Percentiles rank a stretch among this genome's conserved stretches.
These are phyloP conservation scores for Bursaphelenchus mucronatus DNA, from an alignment of 1,140 invertebrate species.

Conservation along the genomic window DNA sequence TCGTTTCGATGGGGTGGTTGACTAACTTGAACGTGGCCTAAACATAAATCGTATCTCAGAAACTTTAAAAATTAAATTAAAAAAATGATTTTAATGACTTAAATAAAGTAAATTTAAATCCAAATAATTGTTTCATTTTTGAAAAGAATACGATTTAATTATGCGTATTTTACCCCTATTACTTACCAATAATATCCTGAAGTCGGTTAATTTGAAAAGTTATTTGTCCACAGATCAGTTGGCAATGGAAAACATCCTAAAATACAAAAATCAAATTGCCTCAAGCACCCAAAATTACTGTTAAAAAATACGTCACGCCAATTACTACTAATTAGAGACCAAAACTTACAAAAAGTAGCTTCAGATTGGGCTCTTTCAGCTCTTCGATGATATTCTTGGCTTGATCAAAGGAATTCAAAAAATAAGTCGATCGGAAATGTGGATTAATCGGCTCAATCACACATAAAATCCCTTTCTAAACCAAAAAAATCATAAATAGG, in stretches of 20 bases:
- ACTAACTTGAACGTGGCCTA: constrained; percentile 25
- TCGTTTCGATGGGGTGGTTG: constrained; percentile 24
- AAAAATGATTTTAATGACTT: too few species aligned
- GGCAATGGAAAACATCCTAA: constrained; percentile 14
- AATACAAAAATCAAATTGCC: neutral
- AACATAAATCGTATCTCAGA: too few species aligned
- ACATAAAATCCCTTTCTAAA: constrained; percentile 15
- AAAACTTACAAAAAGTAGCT: constrained; percentile 17
- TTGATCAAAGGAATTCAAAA: constrained; percentile 16
- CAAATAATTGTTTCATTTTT: too few species aligned
- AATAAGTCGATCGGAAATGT: constrained; percentile 9
- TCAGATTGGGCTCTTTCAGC: constrained; percentile 16
- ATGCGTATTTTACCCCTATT: too few species aligned
- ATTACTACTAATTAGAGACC: too few species aligned
- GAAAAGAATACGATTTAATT: too few species aligned
- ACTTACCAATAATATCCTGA: too few species aligned
- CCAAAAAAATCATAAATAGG: neutral
- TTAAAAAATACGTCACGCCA: neutral
- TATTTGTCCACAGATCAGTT: constrained; percentile 19
- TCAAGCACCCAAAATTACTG: neutral
- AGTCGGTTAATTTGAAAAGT: neutral
- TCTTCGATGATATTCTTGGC: constrained; percentile 8
- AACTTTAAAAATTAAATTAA: neutral
- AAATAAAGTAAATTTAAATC: too few species aligned
- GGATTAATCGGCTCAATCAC: constrained; percentile 21